A percentile compares a stretch with the other conserved stretches of the same genome.
Conservation (phyloP, 92 coral and sea anemone species). For the Heliopora coerulea region DNA sequence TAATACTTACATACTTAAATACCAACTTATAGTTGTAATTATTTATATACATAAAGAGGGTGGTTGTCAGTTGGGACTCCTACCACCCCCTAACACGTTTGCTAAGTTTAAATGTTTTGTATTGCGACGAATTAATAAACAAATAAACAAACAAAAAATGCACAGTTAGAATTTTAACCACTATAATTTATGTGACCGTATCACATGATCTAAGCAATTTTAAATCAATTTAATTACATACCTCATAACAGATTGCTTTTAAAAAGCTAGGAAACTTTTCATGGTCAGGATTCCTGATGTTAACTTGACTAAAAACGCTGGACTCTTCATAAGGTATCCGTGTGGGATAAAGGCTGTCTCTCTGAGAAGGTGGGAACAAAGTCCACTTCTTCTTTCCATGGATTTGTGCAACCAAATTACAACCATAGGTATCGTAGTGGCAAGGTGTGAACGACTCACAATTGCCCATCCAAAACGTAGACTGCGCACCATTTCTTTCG, state of each 20-base stretch:
- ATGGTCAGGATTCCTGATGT: conserved; percentile 66
- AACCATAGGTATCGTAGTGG: conserved; percentile 94
- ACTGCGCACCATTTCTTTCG: conserved; percentile 78
- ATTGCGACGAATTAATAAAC: no score
- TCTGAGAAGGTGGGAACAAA: conserved; percentile 74
- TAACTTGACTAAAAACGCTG: conserved; percentile 86
- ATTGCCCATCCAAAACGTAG: conserved; percentile 98
- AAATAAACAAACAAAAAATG: no score
- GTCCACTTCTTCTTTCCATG: conserved; percentile 89
- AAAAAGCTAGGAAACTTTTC: conserved; percentile 63
- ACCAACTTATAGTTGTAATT: no score
- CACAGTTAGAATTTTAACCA: no score
- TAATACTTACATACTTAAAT: no score
- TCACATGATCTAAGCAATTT: no score
- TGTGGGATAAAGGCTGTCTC: conserved; percentile 73
- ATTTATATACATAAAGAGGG: no score
- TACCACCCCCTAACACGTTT: no score
- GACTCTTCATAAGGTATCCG: conserved; percentile 99
- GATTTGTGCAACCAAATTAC: conserved; percentile 92
- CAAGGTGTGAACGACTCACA: conserved; percentile 86
- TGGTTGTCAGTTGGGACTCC: no score
- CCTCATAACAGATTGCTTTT: conserved; percentile 73
- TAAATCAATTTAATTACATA: conserved; percentile 15
- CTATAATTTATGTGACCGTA: no score
- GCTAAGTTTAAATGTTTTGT: no score